Conservation (phyloP, 2,797 vertebrate genomes). For the Miichthys miiuy region DNA sequence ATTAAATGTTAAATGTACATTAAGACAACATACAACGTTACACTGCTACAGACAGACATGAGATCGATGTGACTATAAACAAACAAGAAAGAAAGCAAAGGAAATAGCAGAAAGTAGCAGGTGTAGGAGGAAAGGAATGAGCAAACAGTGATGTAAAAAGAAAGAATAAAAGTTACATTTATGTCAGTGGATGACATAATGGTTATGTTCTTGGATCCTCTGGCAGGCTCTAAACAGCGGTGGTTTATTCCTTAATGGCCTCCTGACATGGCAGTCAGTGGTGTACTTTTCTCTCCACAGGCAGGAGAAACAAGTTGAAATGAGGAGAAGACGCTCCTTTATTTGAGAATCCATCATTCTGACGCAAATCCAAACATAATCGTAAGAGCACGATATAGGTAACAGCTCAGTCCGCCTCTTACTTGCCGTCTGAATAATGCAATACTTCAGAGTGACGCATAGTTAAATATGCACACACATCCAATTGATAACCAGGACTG, state of each 20-base stretch:
- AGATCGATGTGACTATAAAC: not conserved
- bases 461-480: constrained; percentile 3
- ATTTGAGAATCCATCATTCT: constrained; percentile 50
- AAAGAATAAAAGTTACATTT: not conserved
- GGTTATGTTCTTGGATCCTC: not conserved
- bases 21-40: not conserved
- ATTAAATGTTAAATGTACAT: not conserved
- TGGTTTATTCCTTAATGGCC: constrained; percentile 25
- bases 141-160: not conserved
- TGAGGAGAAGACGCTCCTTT: constrained; percentile 17
- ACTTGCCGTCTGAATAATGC: constrained; percentile 48
- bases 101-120: not conserved
- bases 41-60: not conserved
- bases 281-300: not conserved
- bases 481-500: not conserved
- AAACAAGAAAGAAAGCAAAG: not conserved
- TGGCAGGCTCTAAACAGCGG: constrained; percentile 16
- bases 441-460: constrained; percentile 12
- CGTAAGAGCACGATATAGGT: constrained; percentile 26
- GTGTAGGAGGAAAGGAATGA: not conserved
- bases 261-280: not conserved
- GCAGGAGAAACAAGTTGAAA: constrained; percentile 37
- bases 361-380: constrained; percentile 56
- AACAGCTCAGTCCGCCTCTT: constrained; percentile 29
- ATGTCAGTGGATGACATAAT: constrained; percentile 7